Conservation (phyloP, 2,113 vertebrate genomes). For the Pontoporia blainvillei region DNA sequence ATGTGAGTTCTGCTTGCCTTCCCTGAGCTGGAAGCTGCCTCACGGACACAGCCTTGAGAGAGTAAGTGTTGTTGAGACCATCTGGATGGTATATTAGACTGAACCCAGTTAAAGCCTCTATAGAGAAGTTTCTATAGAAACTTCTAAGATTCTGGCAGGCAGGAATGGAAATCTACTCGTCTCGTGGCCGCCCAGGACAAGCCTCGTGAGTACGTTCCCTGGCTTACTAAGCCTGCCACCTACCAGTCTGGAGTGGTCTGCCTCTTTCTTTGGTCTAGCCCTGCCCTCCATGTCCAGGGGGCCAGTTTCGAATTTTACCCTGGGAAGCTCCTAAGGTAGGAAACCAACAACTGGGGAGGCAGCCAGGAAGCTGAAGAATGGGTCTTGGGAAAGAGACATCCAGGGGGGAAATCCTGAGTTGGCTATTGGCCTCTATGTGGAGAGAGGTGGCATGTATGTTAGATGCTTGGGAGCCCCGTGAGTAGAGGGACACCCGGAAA, state of each 20-base stretch:
- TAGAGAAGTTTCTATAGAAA: neutral
- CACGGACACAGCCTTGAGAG: neutral
- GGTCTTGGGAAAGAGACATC: neutral
- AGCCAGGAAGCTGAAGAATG: neutral
- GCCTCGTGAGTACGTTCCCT: neutral
- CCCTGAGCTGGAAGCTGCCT: neutral
- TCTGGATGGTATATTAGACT: neutral
- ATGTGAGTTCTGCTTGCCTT: neutral
- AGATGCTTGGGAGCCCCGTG: neutral
- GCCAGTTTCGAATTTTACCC: neutral
- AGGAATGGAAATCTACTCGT: rapidly evolving
- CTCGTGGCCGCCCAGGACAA: rapidly evolving
- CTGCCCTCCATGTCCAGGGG: neutral
- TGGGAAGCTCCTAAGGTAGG: neutral
- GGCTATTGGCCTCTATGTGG: neutral
- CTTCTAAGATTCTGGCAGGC: neutral
- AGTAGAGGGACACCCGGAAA: rapidly evolving
- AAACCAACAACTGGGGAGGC: neutral
- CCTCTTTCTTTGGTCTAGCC: neutral
- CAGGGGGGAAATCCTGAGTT: neutral
- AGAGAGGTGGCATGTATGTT: neutral
- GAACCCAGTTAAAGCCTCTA: neutral
- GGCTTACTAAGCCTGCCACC: neutral
- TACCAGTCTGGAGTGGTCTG: neutral
- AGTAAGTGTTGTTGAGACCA: neutral